These are phyloP conservation scores for Lithobius niger DNA, from an alignment of 1,140 invertebrate species.

Conservation along the genomic window DNA sequence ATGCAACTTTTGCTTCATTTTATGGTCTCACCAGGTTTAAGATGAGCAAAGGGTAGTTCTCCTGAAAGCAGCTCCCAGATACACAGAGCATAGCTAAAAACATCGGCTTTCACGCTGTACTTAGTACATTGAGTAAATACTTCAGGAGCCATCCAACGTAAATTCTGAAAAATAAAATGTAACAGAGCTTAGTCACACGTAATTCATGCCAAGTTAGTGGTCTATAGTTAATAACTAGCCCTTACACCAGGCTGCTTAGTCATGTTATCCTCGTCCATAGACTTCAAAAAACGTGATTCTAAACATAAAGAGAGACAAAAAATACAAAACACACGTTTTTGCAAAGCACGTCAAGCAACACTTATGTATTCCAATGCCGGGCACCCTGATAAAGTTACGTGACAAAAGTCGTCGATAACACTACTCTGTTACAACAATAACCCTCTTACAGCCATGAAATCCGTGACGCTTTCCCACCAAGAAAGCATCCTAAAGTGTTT, in stretches of 20 bases:
- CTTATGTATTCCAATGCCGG: too few species aligned
- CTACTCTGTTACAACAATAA: too few species aligned
- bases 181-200: not conserved
- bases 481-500: too few species aligned
- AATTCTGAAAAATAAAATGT: constrained; percentile 23
- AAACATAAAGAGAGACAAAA: too few species aligned
- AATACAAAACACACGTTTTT: too few species aligned
- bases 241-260: constrained; percentile 36
- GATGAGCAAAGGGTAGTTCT: constrained; percentile 36
- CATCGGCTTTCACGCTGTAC: constrained; percentile 38
- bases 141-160: constrained; percentile 41
- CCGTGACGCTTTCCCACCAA: too few species aligned
- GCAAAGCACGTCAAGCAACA: too few species aligned
- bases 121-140: constrained; percentile 39
- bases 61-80: constrained; percentile 37
- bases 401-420: too few species aligned
- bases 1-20: too few species aligned
- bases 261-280: constrained; percentile 36
- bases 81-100: constrained; percentile 38
- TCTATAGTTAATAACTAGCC: not conserved
- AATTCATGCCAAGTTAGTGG: too few species aligned
- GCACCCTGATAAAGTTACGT: too few species aligned
- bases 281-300: constrained; percentile 36
- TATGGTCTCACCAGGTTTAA: constrained; percentile 30
- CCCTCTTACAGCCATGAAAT: too few species aligned